Base-by-base conservation (phyloP, 2,113 vertebrate genomes). In the Protobothrops mucrosquamatus region DNA sequence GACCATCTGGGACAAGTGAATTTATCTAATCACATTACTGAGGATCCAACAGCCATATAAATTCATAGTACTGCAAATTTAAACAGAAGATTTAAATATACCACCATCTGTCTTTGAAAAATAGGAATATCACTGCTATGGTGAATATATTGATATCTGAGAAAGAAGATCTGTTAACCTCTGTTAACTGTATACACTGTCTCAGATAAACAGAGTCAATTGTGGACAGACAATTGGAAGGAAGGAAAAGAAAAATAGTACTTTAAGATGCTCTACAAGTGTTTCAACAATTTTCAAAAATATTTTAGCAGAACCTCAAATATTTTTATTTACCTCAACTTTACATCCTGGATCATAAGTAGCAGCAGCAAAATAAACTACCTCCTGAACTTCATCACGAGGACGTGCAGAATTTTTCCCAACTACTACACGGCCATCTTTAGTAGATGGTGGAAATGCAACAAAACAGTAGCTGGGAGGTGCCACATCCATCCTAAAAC, bases 321-420 rank as follows among this genome's bases (percentile, higher is more conserved):
- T 52, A 4, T 85, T 96, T 97, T 95, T 6, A 81, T 97, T 97
- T 96, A 98, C 98, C 98, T 98, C 97, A 34, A 98, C 97, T 96
- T 98, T 98, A 96, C 97, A 98, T 92, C 97, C 98, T 0, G 96
- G 96, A 15, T 97, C 97, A 0, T 98, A 97, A 69, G 93, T 89
- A 46, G 96, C 95, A 0, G 97, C 95, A 0, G 98, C 92, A 56
- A 98, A 97, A 94, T 98, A 98, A 81, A 98, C 97, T 5, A 98
- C 97, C 93, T 98, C 98, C 91, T 98, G 98, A 0, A 98, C 98
- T 91, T 98, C 98, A 95, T 98, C 98, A 94, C 97, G 95, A 55
- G 98, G 98, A 46, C 98, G 96, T 7, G 98, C 98, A 46, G 98
- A 98, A 89, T 98, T 98, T 93, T 98, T 98, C 8, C 98, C 98